Conservation (phyloP, 2,888 invertebrate genomes). For the Drosophila ustulata region DNA sequence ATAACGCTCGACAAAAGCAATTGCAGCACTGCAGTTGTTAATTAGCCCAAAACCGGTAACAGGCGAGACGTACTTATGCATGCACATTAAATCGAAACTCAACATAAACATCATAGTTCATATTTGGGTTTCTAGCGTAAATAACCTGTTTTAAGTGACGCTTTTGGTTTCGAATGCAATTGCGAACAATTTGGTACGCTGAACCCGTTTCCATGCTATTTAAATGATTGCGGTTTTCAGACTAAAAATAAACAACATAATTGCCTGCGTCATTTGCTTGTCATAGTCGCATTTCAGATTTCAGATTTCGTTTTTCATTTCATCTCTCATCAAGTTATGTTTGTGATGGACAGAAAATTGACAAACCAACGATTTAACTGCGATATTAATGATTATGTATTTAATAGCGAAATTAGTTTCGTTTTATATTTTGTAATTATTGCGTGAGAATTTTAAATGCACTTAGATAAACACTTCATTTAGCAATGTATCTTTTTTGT, state of each 20-base stretch:
- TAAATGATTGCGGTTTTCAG: conserved; percentile 45
- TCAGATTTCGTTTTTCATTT: conserved; percentile 5
- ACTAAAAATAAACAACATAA: conserved; percentile 70
- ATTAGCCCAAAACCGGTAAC: conserved; percentile 1
- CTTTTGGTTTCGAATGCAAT: conserved; percentile 52
- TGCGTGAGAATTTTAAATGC: not conserved
- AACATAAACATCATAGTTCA: conserved; percentile 31
- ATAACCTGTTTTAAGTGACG: conserved; percentile 52
- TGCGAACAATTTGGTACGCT: conserved; percentile 28
- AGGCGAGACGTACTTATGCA: not conserved
- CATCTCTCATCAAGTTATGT: not conserved
- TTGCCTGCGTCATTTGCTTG: conserved; percentile 47
- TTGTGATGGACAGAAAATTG: not conserved
- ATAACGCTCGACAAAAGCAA: not conserved
- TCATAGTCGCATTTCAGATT: conserved; percentile 16
- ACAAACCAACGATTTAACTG: not conserved
- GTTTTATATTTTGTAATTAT: not conserved
- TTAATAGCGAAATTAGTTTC: not conserved
- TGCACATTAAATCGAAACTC: conserved; percentile 38
- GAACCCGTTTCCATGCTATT: conserved; percentile 57
- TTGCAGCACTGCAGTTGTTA: not conserved
- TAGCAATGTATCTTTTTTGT: not conserved
- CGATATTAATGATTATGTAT: not conserved
- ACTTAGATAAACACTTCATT: not conserved
- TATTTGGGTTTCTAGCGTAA: conserved; percentile 68